Base-by-base conservation (phyloP, 2,888 invertebrate species). In the Brassicogethes aeneus region DNA sequence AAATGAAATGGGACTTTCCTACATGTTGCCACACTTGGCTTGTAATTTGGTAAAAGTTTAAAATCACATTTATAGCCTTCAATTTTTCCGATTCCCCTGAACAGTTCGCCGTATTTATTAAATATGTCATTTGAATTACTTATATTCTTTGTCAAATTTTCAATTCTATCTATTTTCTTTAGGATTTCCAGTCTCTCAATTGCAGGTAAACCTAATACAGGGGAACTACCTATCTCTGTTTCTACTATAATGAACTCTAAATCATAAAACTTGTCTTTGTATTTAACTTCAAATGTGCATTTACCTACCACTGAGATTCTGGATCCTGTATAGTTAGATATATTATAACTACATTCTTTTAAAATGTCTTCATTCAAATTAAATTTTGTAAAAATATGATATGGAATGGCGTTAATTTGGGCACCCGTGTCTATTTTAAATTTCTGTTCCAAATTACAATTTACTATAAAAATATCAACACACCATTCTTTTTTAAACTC, bases 351-450 rank as follows among this genome's bases (percentile, higher is more conserved):
- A 10, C 23, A 35, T 35, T 7, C 16, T 34, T 35, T 15, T 15
- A 35, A 35, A 3, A 35, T n/a, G n/a, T n/a, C n/a, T n/a, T n/a
- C n/a, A n/a, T n/a, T n/a, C n/a, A n/a, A n/a, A n/a, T n/a, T n/a
- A n/a, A n/a, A n/a, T n/a, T n/a, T n/a, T n/a, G n/a, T n/a, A n/a
- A n/a, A n/a, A n/a, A n/a, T n/a, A n/a, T 35, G 5, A 15, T 13
- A 10, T 15, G 36, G 36, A 8, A 35, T 35, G 8, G 16, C 16
- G 16, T 35, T 35, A 35, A 15, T 10, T 35, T 10, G 36, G 12
- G 36, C 17, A n/a, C 36, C 36, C 3, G 36, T 17, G 16, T 36
- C 36, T 8, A 36, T 7, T 36, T 36, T 36, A 36, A 16, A 17
- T 16, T 17, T 16, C 3, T 17, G 3, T 17, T 3, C n/a, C 17